Evolutionary conservation across 1,140 invertebrate species (phyloP), one percentile per base, ranked within the genome.

Genomic region (Antheraea pernyi): DNA sequence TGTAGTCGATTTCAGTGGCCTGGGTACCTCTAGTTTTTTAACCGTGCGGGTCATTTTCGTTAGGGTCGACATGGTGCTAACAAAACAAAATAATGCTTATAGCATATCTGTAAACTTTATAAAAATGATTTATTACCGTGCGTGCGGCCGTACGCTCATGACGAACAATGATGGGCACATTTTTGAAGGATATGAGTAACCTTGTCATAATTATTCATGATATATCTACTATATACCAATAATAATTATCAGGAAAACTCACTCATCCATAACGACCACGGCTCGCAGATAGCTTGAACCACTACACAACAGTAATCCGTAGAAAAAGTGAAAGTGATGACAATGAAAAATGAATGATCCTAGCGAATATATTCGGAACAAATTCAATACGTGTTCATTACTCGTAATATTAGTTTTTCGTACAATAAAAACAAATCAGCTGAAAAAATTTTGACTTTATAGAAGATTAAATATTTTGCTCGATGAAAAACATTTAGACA

Each of bases 11-110:
- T 96, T 96, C 72, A 96, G 91, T 77, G 95, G 95, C 87, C 95
- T 93, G 72, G 95, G 95, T 80, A 95, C 94, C 89, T 96, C 95
- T 76, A 96, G 92, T 93, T 95, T 96, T 91, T 95, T 96, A 58
- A 95, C 94, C 82, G 88, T 92, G 81, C 92, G 91, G 85, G 92
- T 92, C 92, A 92, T 93, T 92, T 93, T 93, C 88, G 90, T 92
- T 85, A 91, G 82, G 82, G 89, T 91, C 85, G 90, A 92, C 90
- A 92, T 92, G 83, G 86, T 92, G 87, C 86, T 91, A 77, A 62
- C 65, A 66, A 82, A 79, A 76, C 48, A 80, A 64, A 68, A 75
- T 59, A 65, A 48, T 19, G 9, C 13, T 13, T 65, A 48, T 19
- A 46, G 7, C 48, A 46, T 19, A 39, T 19, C 19, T 19, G 19